Evolutionary conservation across 2,888 invertebrate genomes (phyloP).

Genomic region (Mythimna pallens): DNA sequence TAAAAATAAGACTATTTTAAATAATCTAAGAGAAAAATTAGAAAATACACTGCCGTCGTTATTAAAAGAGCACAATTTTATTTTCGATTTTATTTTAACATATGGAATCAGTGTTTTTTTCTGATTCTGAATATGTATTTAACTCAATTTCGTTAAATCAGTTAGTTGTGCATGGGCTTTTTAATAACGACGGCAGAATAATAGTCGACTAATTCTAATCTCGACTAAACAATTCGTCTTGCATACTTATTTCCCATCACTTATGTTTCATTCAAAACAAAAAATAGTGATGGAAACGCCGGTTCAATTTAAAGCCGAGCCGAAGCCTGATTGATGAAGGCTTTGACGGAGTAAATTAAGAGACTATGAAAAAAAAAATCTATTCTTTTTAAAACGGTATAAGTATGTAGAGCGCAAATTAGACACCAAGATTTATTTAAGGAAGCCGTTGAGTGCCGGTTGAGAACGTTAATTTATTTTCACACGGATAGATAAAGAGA

Average conservation of each 20-base stretch:
- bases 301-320: conserved; percentile 69
- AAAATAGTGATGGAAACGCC: conserved; percentile 69
- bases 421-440: conserved; percentile 57
- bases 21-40: too few species aligned
- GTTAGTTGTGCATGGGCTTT: too few species aligned
- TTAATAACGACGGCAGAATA: too few species aligned
- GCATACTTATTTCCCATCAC: conserved; percentile 46
- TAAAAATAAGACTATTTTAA: too few species aligned
- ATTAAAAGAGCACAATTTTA: too few species aligned
- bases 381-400: conserved; percentile 49
- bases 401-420: conserved; percentile 47
- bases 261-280: conserved; percentile 54
- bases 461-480: conserved; percentile 54
- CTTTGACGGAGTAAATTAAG: conserved; percentile 76
- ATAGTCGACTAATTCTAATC: conserved; percentile 19
- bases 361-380: conserved; percentile 59
- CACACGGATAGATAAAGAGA: conserved; percentile 22
- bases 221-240: conserved; percentile 32
- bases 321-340: conserved; percentile 75
- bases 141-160: too few species aligned
- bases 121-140: too few species aligned
- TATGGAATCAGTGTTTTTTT: too few species aligned
- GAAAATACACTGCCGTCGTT: too few species aligned
- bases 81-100: too few species aligned
- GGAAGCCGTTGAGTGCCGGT: conserved; percentile 23